Evolutionary conservation across 2,797 vertebrate genomes (phyloP).

Genomic region (Sciurus vulgaris): DNA sequence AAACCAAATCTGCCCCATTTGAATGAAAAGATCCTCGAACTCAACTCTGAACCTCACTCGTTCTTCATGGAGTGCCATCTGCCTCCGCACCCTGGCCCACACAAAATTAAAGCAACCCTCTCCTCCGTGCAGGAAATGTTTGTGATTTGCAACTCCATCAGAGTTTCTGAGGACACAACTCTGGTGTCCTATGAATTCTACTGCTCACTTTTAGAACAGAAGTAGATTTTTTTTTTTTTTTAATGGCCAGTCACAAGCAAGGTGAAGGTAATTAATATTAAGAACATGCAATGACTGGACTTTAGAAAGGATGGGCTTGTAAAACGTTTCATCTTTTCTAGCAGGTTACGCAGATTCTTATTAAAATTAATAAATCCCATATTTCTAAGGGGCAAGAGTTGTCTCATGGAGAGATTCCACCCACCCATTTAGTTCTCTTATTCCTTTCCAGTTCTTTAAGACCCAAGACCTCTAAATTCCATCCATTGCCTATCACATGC

Average conservation of each 20-base stretch:
- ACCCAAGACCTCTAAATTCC: slow-evolving; percentile 89
- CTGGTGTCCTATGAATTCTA: slow-evolving; percentile 61
- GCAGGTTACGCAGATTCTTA: slow-evolving; percentile 18
- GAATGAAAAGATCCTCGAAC: neutral
- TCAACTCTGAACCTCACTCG: slow-evolving; percentile 9
- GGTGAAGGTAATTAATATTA: neutral
- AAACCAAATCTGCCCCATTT: neutral
- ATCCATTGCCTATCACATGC: slow-evolving; percentile 88
- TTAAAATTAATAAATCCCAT: slow-evolving; percentile 79
- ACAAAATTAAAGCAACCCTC: slow-evolving; percentile 21
- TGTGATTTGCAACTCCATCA: slow-evolving; percentile 52
- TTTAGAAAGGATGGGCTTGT: slow-evolving; percentile 41
- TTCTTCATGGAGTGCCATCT: neutral
- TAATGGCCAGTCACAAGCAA: neutral
- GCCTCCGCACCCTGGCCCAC: neutral
- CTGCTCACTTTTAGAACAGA: slow-evolving; percentile 53
- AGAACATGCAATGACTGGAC: neutral
- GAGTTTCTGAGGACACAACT: slow-evolving; percentile 43
- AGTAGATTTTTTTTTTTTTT: neutral
- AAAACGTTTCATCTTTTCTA: slow-evolving; percentile 69
- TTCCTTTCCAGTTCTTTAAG: slow-evolving; percentile 84
- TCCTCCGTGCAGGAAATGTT: neutral
- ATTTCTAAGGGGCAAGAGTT: slow-evolving; percentile 72
- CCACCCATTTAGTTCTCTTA: slow-evolving; percentile 77
- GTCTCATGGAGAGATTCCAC: slow-evolving; percentile 45